Conservation (phyloP, 2,113 vertebrate species). For the Sus scrofa region DNA sequence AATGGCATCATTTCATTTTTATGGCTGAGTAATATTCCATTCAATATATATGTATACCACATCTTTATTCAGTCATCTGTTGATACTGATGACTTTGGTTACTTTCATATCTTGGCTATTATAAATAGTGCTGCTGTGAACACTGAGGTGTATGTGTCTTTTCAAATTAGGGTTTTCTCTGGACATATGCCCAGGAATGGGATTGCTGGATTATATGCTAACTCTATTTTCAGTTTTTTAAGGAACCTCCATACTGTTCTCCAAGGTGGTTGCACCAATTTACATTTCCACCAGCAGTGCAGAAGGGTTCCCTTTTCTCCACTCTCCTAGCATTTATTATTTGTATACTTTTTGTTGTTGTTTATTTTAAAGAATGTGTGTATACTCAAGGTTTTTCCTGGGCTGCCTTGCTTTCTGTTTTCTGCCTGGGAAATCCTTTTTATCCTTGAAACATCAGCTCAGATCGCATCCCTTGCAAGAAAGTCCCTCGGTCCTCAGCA, state of each 20-base stretch:
- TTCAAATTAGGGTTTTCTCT: background rate
- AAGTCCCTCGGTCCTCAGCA: background rate
- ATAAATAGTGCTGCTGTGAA: background rate
- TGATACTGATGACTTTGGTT: background rate
- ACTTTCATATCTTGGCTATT: background rate
- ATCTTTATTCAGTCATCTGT: background rate
- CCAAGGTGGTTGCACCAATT: background rate
- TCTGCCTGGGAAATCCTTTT: slow-evolving; percentile 9
- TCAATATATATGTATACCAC: background rate
- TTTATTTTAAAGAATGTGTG: background rate
- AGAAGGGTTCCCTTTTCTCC: background rate
- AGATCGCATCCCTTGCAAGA: background rate
- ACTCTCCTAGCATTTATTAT: background rate
- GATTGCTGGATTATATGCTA: background rate
- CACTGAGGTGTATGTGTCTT: background rate
- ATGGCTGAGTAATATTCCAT: background rate
- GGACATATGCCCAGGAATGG: background rate
- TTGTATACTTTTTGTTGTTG: background rate
- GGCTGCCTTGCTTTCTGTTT: background rate
- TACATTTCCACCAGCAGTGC: background rate
- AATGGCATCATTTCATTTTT: background rate
- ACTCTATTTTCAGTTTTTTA: background rate
- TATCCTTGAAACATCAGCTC: background rate
- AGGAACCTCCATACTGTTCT: background rate
- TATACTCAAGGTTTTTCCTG: background rate